Evolutionary conservation across 2,888 invertebrate genomes (phyloP).

Genomic region (Acronicta leporina): DNA sequence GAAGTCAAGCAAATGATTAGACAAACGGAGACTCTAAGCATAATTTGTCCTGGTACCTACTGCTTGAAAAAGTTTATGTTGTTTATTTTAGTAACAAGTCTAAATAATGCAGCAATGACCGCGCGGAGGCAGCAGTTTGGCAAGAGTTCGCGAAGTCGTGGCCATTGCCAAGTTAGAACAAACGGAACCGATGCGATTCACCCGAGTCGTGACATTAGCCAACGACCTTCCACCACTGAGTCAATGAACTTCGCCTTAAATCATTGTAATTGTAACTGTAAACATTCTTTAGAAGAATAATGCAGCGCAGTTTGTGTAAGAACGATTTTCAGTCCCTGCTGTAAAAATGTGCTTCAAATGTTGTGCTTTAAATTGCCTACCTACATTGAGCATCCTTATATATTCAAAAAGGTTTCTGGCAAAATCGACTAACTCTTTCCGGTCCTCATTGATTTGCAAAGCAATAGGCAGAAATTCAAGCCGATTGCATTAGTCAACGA

Average conservation of each 20-base stretch:
- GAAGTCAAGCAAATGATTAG: too few relatives aligned
- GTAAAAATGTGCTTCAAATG: not conserved
- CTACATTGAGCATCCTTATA: too few relatives aligned
- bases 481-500: slow-evolving; percentile 53
- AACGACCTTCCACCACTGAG: slow-evolving; percentile 45
- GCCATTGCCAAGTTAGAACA: slow-evolving; percentile 30
- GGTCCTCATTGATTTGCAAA: slow-evolving; percentile 3
- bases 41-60: slow-evolving; percentile 7
- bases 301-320: slow-evolving; percentile 1
- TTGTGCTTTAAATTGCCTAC: too few relatives aligned
- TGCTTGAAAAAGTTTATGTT: slow-evolving; percentile 10
- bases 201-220: slow-evolving; percentile 37
- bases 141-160: slow-evolving; percentile 30
- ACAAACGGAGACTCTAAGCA: not conserved
- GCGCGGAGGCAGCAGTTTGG: slow-evolving; percentile 28
- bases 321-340: not conserved
- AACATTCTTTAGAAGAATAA: slow-evolving; percentile 19
- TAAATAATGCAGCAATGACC: slow-evolving; percentile 28
- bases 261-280: slow-evolving; percentile 39
- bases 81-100: slow-evolving; percentile 11
- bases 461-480: slow-evolving; percentile 47
- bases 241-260: slow-evolving; percentile 46
- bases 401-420: too few relatives aligned
- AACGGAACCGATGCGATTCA: slow-evolving; percentile 61
- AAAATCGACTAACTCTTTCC: not conserved